Evolutionary conservation across 2,113 vertebrate species (phyloP).

Genomic region (Sinocyclocheilus anophthalmus): DNA sequence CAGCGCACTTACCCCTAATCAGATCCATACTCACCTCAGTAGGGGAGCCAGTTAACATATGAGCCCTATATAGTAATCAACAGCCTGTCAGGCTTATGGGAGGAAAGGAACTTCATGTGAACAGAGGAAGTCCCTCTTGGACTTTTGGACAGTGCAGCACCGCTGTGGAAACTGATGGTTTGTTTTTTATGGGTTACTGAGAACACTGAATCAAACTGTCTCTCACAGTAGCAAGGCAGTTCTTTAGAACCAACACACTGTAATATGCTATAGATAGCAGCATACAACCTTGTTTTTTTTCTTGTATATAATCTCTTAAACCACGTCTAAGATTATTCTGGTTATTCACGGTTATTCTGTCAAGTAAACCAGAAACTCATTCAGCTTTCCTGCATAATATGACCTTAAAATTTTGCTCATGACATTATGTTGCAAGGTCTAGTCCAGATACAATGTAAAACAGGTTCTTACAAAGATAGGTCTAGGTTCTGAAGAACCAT

Average conservation of each 20-base stretch:
- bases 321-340: too few relatives aligned
- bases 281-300: background rate
- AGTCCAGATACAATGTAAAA: background rate
- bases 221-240: background rate
- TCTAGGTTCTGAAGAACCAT: conserved; percentile 43
- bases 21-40: conserved; percentile 65
- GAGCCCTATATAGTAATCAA: conserved; percentile 34
- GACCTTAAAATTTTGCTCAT: background rate
- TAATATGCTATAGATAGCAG: background rate
- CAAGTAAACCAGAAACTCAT: background rate
- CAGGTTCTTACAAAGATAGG: conserved; percentile 13
- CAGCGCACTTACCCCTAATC: conserved; percentile 65
- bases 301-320: background rate
- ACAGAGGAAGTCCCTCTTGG: conserved; percentile 16
- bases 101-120: conserved; percentile 34
- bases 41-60: conserved; percentile 30
- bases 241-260: background rate
- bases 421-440: background rate
- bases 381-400: background rate
- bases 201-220: conserved; percentile 8
- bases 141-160: background rate
- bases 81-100: conserved; percentile 46
- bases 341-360: background rate
- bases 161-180: conserved; percentile 7
- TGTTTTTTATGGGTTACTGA: conserved; percentile 10